Percentiles rank a stretch among this genome's conserved stretches.
These are phyloP conservation scores for Drosophila pectinifera DNA, from an alignment of 1,140 invertebrate genomes.

Conservation along the genomic window DNA sequence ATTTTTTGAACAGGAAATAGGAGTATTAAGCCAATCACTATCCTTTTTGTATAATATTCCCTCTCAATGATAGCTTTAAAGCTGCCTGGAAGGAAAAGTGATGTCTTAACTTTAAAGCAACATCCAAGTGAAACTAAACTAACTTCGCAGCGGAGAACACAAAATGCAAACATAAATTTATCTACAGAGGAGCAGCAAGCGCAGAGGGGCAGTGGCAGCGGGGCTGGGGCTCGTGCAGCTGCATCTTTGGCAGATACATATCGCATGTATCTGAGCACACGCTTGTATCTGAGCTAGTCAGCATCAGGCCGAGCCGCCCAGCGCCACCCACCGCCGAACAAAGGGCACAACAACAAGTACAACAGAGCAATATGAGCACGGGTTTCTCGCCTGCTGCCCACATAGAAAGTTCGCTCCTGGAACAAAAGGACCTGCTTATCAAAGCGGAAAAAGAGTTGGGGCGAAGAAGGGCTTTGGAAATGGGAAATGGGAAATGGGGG, in stretches of 20 bases:
- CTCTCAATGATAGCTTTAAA: background rate
- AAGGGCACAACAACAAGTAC: conserved; percentile 65
- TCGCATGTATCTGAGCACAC: conserved; percentile 57
- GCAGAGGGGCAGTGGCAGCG: background rate
- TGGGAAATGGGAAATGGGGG: background rate
- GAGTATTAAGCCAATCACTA: background rate
- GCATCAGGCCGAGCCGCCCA: conserved; percentile 32
- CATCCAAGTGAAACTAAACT: conserved; percentile 23
- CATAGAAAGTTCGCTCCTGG: conserved; percentile 65
- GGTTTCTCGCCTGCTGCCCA: conserved; percentile 58
- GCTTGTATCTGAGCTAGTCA: conserved; percentile 66
- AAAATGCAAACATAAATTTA: conserved; percentile 58
- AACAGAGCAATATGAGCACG: conserved; percentile 70
- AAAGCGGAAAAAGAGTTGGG: conserved; percentile 81
- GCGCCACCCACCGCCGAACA: conserved; percentile 39
- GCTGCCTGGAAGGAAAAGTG: conserved; percentile 1
- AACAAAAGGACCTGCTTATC: conserved; percentile 81
- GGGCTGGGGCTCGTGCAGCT: conserved; percentile 31
- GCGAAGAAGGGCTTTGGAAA: background rate
- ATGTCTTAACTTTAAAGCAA: conserved; percentile 29
- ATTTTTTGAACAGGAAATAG: background rate
- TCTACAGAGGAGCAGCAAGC: conserved; percentile 9
- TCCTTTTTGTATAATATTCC: background rate
- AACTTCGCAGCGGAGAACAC: conserved; percentile 32
- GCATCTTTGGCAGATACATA: conserved; percentile 64